These are phyloP conservation scores for Himalopsyche japonica DNA, from an alignment of 2,888 invertebrate genomes.

Conservation along the genomic window DNA sequence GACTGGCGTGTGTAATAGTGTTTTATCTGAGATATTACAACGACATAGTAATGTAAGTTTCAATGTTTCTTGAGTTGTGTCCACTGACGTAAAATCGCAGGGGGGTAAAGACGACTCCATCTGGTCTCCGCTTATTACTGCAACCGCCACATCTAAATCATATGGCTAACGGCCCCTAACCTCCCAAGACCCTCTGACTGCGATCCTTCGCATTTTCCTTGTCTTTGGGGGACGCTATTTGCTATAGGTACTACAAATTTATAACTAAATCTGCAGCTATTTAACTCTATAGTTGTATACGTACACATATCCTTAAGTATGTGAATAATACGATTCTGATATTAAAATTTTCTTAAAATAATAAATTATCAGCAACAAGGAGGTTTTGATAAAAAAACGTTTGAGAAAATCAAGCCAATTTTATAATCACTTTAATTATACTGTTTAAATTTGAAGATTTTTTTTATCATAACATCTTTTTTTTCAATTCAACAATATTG, in stretches of 20 bases:
- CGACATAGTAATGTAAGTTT: not conserved
- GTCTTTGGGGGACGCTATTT: not conserved
- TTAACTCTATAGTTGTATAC: not conserved
- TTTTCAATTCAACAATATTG: too few species aligned
- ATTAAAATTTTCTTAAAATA: too few species aligned
- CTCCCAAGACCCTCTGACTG: not conserved
- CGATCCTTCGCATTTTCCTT: not conserved
- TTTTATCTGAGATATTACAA: too few species aligned
- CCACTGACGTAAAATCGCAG: not conserved
- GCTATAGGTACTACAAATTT: conserved; percentile 6
- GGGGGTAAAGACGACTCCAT: conserved; percentile 11
- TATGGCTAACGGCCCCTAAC: conserved; percentile 16
- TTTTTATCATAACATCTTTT: too few species aligned
- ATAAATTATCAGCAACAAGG: too few species aligned
- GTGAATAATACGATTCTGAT: not conserved
- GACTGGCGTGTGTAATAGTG: too few species aligned
- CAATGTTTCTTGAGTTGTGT: not conserved
- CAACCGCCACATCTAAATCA: conserved; percentile 13
- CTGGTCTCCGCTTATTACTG: conserved; percentile 16
- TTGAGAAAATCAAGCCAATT: too few species aligned
- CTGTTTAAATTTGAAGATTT: too few species aligned
- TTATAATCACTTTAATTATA: too few species aligned
- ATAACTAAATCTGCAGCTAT: conserved; percentile 7
- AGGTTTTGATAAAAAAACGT: too few species aligned
- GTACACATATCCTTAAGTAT: not conserved